Evolutionary conservation across 1,140 invertebrate genomes (phyloP).

Genomic region (Agrypnia vestita): DNA sequence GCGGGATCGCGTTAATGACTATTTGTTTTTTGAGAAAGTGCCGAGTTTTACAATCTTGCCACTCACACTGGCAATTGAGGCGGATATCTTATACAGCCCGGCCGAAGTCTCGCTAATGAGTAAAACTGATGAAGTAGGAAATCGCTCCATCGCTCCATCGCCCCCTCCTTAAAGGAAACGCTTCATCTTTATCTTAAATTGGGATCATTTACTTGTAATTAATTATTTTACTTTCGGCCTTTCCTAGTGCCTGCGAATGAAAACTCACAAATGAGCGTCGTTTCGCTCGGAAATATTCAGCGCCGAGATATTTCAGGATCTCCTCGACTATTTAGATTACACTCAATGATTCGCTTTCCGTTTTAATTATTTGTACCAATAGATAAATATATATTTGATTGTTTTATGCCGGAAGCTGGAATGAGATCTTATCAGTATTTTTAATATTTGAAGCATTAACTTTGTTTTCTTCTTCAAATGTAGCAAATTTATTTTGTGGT

Average conservation of each 20-base stretch:
- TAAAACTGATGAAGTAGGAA: slow-evolving; percentile 59
- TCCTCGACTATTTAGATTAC: not conserved
- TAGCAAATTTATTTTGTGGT: no score
- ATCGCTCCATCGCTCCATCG: slow-evolving; percentile 46
- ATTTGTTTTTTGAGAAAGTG: slow-evolving; percentile 53
- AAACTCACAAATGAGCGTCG: slow-evolving; percentile 47
- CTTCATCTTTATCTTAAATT: slow-evolving; percentile 59
- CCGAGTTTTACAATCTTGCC: slow-evolving; percentile 50
- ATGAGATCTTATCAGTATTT: no score
- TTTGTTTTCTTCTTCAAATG: no score
- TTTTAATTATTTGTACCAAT: no score
- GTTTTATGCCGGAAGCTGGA: no score
- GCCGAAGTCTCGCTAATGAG: slow-evolving; percentile 56
- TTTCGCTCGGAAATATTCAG: slow-evolving; percentile 39
- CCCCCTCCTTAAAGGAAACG: slow-evolving; percentile 46
- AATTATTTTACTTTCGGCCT: slow-evolving; percentile 58
- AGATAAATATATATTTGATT: no score
- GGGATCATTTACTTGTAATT: slow-evolving; percentile 60
- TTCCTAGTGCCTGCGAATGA: slow-evolving; percentile 39
- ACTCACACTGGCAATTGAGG: slow-evolving; percentile 33
- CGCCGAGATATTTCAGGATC: slow-evolving; percentile 30
- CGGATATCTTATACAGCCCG: slow-evolving; percentile 28
- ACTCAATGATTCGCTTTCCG: no score
- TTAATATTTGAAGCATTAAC: no score
- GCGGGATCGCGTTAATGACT: slow-evolving; percentile 48